Base-by-base conservation (phyloP, 2,797 vertebrate species). In the Petrocephalus schoutedeni region DNA sequence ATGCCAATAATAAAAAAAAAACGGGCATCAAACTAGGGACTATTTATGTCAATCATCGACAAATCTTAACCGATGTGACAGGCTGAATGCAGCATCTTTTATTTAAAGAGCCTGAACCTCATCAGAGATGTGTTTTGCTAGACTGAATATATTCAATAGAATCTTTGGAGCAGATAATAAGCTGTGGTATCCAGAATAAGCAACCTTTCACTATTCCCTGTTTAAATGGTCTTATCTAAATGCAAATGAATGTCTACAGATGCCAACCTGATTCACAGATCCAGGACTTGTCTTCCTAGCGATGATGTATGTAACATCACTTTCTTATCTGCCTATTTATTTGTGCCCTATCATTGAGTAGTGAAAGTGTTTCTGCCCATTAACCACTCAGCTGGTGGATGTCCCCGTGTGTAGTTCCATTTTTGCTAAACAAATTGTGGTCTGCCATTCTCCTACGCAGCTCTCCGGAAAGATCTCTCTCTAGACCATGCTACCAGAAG, bases 391-490 rank as follows among this genome's bases (percentile, higher is more conserved):
- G 45, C n/a, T 87, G 21, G 54, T 28, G 57, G 10, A 77, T n/a
- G 45, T n/a, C 67, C 45, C 21, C n/a, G 19, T 45, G 51, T 64
- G 45, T 53, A 80, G 41, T 53, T 23, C 58, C 56, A 21, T 5
- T 71, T 87, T 88, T 88, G 87, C 77, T 84, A 58, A 88, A 6
- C 57, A 88, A 84, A 88, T 88, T 61, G 9, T 28, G 57, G 56
- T 53, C 3, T 84, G 36, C n/a, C 57, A 2, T 83, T 56, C 77
- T 53, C 16, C 41, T 58, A 49, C 28, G 45, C 2, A 45, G 41
- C 32, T 6, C 32, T 82, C 23, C 5, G 16, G n/a, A 54, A 82
- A 51, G 80, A 57, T 61, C 80, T 57, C 61, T 19, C 28, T 80
- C 56, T 41, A 45, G 7, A 2, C 36, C 49, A 9, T 14, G 10